Evolutionary conservation across 1,140 invertebrate species (phyloP), one percentile per base, ranked within the genome.

Genomic region (Trichonephila inaurata): DNA sequence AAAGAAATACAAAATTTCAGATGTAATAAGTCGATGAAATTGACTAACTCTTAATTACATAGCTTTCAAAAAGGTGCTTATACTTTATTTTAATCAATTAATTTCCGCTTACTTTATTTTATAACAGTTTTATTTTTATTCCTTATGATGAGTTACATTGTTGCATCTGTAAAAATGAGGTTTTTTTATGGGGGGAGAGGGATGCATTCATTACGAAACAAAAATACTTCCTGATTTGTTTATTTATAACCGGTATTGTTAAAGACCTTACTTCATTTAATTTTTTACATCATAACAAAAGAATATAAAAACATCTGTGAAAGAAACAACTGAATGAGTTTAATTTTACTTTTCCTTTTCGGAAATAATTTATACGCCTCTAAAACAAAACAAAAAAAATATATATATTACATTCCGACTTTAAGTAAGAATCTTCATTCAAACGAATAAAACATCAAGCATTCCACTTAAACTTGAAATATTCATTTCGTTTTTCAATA

Each of bases 401-500:
- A 87, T 28, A 90, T 60, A 24, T 24, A 66, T 66, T 66, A 24
- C 64, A 66, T 66, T 66, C 64, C 64, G 7, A 51, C 51, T 51
- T 51, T n/a, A 90, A 90, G 51, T 77, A 44, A 51, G 69, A 90
- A 90, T 14, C 69, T 90, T 7, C 24, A 69, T 81, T 69, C 33
- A 77, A 77, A 60, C 89, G 44, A 90, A 77, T 90, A 90, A 90
- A 90, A 77, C 51, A 77, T 60, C 66, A 77, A 81, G 51, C n/a
- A 28, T 60, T 81, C 89, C 69, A 77, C 69, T 90, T 90, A 77
- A 81, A 90, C 44, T 77, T 81, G 51, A 81, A 90, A 90, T 90
- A 90, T 58, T 90, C 89, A 90, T 90, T 81, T 90, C 24, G 21
- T 66, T 90, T 90, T 90, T 90, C 69, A 90, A 81, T 90, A 90